Percentiles rank a stretch among this genome's conserved stretches.
Evolutionary conservation across 2,797 vertebrate species (phyloP).

Genomic region (Halcyon smyrnensis): DNA sequence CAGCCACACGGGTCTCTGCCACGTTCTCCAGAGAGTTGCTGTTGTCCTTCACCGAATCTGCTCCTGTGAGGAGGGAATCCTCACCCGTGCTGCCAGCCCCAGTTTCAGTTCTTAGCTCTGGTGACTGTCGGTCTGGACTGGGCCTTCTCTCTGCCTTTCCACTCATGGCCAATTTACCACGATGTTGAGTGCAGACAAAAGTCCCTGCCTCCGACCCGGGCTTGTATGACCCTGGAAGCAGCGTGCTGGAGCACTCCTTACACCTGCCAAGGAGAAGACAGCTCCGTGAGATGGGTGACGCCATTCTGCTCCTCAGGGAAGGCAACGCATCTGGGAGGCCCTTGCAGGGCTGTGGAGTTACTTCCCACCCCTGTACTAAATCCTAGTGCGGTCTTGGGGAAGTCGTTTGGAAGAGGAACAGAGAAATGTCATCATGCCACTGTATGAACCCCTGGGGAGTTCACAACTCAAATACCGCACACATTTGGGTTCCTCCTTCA

Average conservation of each 20-base stretch:
- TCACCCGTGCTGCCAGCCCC: constrained; percentile 29
- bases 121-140: constrained; percentile 59
- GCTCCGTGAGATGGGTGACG: background rate
- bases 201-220: constrained; percentile 81
- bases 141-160: constrained; percentile 36
- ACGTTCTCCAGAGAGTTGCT: background rate
- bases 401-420: background rate
- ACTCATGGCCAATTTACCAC: constrained; percentile 69
- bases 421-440: background rate
- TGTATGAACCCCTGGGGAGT: background rate
- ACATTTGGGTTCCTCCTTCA: background rate
- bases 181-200: constrained; percentile 89
- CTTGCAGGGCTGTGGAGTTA: background rate
- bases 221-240: constrained; percentile 93
- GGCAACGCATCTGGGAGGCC: background rate
- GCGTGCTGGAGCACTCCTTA: constrained; percentile 90
- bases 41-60: background rate
- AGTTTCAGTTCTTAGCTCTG: constrained; percentile 38
- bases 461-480: background rate
- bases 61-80: fast-evolving
- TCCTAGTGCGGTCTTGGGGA: background rate
- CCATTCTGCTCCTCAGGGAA: background rate
- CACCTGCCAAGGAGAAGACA: constrained; percentile 80
- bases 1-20: background rate
- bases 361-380: background rate